These are phyloP conservation scores for Chloromyia formosa DNA, from an alignment of 2,888 invertebrate genomes.

Conservation along the genomic window DNA sequence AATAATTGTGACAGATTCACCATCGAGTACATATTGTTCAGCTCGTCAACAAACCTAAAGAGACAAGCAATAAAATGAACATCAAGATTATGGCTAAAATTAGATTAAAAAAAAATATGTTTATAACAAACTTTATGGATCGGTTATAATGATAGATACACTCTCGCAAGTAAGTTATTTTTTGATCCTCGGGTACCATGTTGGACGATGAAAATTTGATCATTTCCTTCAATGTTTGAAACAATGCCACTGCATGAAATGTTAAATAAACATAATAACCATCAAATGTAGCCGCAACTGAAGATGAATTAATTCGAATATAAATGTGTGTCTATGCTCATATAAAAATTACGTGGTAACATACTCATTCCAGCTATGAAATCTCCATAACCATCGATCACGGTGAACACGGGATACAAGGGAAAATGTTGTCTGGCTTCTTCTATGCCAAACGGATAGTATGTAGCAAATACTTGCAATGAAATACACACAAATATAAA, in stretches of 20 bases:
- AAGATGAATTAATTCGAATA: background rate
- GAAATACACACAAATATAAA: too few relatives aligned
- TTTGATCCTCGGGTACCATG: background rate
- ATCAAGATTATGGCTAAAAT: background rate
- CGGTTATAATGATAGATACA: conserved; percentile 4
- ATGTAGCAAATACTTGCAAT: conserved; percentile 18
- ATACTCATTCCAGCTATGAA: conserved; percentile 21
- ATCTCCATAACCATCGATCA: conserved; percentile 1
- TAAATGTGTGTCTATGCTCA: background rate
- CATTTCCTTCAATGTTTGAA: conserved; percentile 27
- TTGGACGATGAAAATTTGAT: conserved; percentile 3
- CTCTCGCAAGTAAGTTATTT: background rate
- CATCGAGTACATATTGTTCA: conserved; percentile 12
- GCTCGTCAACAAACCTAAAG: conserved; percentile 23
- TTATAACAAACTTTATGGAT: conserved; percentile 4
- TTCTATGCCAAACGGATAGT: conserved; percentile 15
- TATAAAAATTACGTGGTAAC: conserved; percentile 3
- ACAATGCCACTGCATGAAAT: conserved; percentile 17
- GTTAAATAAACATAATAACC: conserved; percentile 24
- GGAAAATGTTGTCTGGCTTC: conserved; percentile 8
- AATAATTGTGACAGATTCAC: conserved; percentile 20
- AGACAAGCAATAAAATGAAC: background rate
- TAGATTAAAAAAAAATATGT: too few relatives aligned
- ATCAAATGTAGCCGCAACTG: conserved; percentile 22
- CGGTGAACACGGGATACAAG: background rate